Evolutionary conservation across 1,140 invertebrate genomes (phyloP).

Genomic region (Bombus confusus): DNA sequence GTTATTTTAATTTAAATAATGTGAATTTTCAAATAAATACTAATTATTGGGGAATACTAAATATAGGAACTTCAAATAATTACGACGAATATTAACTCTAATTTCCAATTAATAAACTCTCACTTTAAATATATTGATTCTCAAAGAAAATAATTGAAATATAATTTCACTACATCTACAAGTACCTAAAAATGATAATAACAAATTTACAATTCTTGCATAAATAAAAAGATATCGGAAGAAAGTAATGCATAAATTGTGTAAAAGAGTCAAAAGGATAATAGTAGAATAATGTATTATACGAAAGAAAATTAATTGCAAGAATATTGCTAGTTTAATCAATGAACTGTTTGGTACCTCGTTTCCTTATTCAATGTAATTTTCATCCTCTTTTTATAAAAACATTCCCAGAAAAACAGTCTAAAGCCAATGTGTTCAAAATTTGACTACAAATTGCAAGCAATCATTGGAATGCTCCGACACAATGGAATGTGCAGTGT

Average conservation of each 20-base stretch:
- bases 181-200: too few species aligned
- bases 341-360: not conserved
- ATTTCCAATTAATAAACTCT: not conserved
- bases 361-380: not conserved
- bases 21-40: too few species aligned
- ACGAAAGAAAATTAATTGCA: not conserved
- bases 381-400: not conserved
- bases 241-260: too few species aligned
- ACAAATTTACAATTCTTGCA: too few species aligned
- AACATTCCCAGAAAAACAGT: not conserved
- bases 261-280: too few species aligned
- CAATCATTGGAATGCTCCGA: not conserved
- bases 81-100: not conserved
- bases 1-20: not conserved
- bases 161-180: too few species aligned
- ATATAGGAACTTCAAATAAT: not conserved
- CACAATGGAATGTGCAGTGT: slow-evolving; percentile 27
- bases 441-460: not conserved
- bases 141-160: too few species aligned
- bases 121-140: too few species aligned
- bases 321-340: not conserved
- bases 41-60: too few species aligned
- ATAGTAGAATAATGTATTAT: not conserved
- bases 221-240: too few species aligned
- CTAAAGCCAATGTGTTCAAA: not conserved